A percentile compares a stretch with the other conserved stretches of the same genome.
Conservation (phyloP, 2,888 invertebrate species). For the Muscina levida region DNA sequence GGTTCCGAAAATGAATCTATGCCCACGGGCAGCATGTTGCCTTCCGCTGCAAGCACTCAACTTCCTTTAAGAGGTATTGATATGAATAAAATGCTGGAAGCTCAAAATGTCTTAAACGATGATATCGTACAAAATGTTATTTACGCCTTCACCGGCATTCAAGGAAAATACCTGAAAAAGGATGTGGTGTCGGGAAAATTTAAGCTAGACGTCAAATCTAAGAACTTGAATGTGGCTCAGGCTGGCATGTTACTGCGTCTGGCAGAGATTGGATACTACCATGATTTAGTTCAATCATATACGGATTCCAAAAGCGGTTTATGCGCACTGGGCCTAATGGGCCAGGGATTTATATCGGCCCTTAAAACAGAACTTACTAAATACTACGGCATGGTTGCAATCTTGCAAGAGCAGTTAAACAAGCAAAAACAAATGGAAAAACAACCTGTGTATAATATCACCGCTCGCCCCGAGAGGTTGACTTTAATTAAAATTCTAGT, state of each 20-base stretch:
- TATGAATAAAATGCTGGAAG: constrained; percentile 56
- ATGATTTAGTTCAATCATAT: constrained; percentile 89
- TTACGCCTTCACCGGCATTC: constrained; percentile 93
- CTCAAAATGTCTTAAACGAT: constrained; percentile 67
- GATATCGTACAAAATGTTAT: constrained; percentile 88
- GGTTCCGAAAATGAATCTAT: constrained; percentile 59
- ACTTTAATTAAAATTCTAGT: constrained; percentile 88
- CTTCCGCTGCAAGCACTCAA: constrained; percentile 43
- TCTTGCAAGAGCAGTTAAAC: constrained; percentile 87
- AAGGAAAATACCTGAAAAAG: constrained; percentile 87
- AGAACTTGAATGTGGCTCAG: constrained; percentile 81
- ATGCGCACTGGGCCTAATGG: constrained; percentile 87
- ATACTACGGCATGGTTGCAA: constrained; percentile 93
- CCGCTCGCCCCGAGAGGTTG: constrained; percentile 72
- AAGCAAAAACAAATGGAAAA: constrained; percentile 68
- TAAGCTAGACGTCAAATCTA: constrained; percentile 82
- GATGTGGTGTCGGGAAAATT: constrained; percentile 84
- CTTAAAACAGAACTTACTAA: constrained; percentile 91
- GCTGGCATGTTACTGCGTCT: constrained; percentile 86
- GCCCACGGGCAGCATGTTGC: constrained; percentile 23
- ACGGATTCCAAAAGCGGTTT: constrained; percentile 87
- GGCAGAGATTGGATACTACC: constrained; percentile 88
- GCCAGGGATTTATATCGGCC: constrained; percentile 92
- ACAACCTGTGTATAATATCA: constrained; percentile 36
- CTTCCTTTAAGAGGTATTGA: constrained; percentile 50